Evolutionary conservation across 2,797 vertebrate species (phyloP).

Genomic region (Nothura maculosa): DNA sequence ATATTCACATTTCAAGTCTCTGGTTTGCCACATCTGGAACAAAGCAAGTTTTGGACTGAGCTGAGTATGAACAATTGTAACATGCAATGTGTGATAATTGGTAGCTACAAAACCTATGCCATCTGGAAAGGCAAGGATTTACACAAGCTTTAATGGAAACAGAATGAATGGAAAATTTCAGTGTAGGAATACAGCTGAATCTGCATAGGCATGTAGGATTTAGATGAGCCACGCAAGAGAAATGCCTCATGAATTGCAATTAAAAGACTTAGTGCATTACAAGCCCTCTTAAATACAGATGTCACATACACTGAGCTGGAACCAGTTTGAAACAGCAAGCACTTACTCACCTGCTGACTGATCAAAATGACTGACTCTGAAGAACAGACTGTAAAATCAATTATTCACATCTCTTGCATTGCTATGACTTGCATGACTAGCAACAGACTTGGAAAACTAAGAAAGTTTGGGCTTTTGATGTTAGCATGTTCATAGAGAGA

Average conservation of each 20-base stretch:
- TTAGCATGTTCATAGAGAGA: conserved; percentile 39
- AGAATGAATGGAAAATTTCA: conserved; percentile 10
- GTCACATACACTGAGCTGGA: conserved; percentile 46
- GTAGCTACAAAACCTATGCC: background rate
- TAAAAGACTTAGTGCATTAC: conserved; percentile 28
- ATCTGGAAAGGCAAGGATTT: background rate
- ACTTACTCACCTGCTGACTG: conserved; percentile 70
- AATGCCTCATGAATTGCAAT: conserved; percentile 54
- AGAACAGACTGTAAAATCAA: conserved; percentile 74
- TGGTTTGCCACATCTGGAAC: background rate
- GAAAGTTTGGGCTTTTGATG: conserved; percentile 43
- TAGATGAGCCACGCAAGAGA: conserved; percentile 26
- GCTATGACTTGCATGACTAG: conserved; percentile 50
- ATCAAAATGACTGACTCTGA: conserved; percentile 71
- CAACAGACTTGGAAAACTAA: conserved; percentile 35
- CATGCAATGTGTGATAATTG: background rate
- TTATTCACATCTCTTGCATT: conserved; percentile 71
- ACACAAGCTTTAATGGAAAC: background rate
- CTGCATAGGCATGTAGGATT: background rate
- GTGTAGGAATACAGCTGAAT: conserved; percentile 24
- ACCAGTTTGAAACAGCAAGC: conserved; percentile 61
- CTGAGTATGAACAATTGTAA: background rate
- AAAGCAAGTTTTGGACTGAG: background rate
- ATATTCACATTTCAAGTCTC: background rate
- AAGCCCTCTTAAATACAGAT: conserved; percentile 38